phyloP scores from a whole-genome alignment of 2,113 vertebrate species.

The Nanorana parkeri region DNA sequence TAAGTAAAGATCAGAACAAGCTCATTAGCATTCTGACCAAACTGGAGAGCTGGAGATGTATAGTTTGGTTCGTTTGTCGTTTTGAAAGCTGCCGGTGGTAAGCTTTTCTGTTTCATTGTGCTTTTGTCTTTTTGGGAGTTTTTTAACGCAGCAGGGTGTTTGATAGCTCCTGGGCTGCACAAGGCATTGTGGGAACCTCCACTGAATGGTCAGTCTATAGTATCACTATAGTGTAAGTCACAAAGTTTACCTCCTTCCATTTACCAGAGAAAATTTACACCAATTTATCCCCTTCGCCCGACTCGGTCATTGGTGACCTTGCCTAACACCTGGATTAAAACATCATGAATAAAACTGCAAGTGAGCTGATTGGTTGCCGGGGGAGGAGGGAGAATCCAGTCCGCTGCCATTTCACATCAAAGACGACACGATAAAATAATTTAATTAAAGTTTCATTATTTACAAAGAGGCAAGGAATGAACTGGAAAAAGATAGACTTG shows the following conservation, averaged over 20 bases:
- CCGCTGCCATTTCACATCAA: conserved; percentile 64
- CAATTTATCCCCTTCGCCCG: conserved; percentile 58
- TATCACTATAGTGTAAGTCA: conserved; percentile 79
- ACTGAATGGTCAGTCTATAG: conserved; percentile 75
- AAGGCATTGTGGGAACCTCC: conserved; percentile 91
- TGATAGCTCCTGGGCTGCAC: conserved; percentile 81
- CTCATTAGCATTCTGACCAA: conserved; percentile 98
- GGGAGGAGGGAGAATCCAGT: conserved; percentile 52
- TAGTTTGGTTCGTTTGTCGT: conserved; percentile 87
- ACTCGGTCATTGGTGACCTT: conserved; percentile 60
- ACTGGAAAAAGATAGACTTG: conserved; percentile 64
- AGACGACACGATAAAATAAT: conserved; percentile 67
- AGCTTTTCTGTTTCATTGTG: conserved; percentile 90
- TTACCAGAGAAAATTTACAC: conserved; percentile 70
- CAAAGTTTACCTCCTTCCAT: conserved; percentile 66
- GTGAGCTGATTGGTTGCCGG: conserved; percentile 60
- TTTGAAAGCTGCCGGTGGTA: conserved; percentile 83
- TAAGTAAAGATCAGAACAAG: conserved; percentile 96
- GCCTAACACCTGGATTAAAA: conserved; percentile 49
- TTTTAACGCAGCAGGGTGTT: conserved; percentile 86
- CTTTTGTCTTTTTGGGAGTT: conserved; percentile 87
- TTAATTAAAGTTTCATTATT: conserved; percentile 70
- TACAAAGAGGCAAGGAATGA: conserved; percentile 66
- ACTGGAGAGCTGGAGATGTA: conserved; percentile 92
- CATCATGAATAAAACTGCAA: conserved; percentile 59